Evolutionary conservation across 1,140 invertebrate species (phyloP).

Genomic region (Apis dorsata): DNA sequence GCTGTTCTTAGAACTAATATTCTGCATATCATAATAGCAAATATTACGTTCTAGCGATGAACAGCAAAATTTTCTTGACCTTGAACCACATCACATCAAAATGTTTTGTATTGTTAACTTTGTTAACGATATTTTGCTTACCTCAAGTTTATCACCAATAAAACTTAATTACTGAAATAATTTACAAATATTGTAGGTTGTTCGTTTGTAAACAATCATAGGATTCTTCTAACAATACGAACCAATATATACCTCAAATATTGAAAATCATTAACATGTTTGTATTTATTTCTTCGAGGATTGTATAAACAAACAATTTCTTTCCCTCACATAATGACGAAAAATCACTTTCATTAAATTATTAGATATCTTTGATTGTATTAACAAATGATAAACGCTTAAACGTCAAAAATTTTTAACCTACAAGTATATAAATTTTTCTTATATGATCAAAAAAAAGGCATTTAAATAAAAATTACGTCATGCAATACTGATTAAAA

Average conservation of each 20-base stretch:
- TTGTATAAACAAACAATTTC: constrained; percentile 27
- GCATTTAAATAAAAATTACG: constrained; percentile 40
- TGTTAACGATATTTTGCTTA: background rate
- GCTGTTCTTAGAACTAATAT: constrained; percentile 41
- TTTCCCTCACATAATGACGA: constrained; percentile 28
- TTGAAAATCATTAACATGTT: constrained; percentile 15
- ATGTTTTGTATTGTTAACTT: constrained; percentile 9
- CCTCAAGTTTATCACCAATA: background rate
- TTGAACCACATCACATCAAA: background rate
- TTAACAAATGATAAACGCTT: constrained; percentile 21
- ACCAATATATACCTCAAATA: background rate
- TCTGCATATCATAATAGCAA: constrained; percentile 66
- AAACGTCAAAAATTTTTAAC: background rate
- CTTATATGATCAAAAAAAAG: background rate
- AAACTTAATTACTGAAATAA: background rate
- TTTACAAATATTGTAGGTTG: constrained; percentile 19
- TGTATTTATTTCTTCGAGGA: background rate
- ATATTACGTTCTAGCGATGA: constrained; percentile 22
- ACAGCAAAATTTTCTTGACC: constrained; percentile 15
- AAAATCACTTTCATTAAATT: constrained; percentile 31
- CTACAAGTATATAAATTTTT: background rate
- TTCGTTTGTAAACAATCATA: constrained; percentile 7
- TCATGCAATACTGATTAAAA: constrained; percentile 67
- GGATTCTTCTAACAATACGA: background rate
- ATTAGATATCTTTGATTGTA: background rate